A percentile compares a stretch with the other conserved stretches of the same genome.
phyloP scores from a whole-genome alignment of 2,797 vertebrate genomes.

The Champsocephalus gunnari region DNA sequence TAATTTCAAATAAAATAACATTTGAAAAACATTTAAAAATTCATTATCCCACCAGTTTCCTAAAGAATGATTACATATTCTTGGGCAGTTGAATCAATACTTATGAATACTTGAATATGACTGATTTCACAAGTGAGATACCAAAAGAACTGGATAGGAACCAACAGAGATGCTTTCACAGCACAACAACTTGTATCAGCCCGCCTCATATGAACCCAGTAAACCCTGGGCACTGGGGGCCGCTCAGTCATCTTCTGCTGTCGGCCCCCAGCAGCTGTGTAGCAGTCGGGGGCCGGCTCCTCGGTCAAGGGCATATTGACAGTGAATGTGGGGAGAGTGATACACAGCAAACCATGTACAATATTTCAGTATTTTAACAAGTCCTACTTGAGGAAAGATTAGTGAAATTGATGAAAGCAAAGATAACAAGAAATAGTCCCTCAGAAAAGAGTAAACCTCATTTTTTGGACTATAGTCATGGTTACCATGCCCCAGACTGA shows the following conservation, averaged over 20 bases:
- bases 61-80: neutral
- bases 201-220: slow-evolving; percentile 13
- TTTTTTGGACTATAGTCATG: neutral
- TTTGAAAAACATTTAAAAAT: no score
- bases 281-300: slow-evolving; percentile 19
- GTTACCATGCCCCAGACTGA: neutral
- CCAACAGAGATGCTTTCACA: neutral
- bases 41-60: neutral
- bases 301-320: slow-evolving; percentile 51
- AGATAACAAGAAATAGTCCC: neutral
- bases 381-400: neutral
- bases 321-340: neutral
- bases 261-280: slow-evolving; percentile 11
- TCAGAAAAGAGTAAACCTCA: neutral
- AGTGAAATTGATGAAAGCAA: neutral
- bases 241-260: slow-evolving; percentile 20
- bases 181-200: neutral
- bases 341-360: slow-evolving; percentile 3
- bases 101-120: neutral
- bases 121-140: neutral
- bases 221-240: slow-evolving; percentile 16
- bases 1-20: no score
- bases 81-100: neutral
- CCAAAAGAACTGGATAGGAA: neutral
- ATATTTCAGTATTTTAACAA: slow-evolving; percentile 4